These are phyloP conservation scores for Sebastes vulpes DNA, from an alignment of 2,797 vertebrate genomes.

Conservation along the genomic window DNA sequence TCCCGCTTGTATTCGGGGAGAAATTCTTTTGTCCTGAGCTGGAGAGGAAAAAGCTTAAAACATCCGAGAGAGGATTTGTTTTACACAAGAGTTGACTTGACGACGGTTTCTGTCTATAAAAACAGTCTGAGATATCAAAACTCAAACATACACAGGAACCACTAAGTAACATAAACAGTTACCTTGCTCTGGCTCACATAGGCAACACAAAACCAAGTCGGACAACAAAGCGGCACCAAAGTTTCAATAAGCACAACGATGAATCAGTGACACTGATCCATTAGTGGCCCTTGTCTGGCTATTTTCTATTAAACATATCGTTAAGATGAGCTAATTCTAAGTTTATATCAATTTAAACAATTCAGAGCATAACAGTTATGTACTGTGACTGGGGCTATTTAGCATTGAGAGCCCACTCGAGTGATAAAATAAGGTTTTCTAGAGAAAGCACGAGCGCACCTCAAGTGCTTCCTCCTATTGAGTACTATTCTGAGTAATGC, in stretches of 20 bases:
- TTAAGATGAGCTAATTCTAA: constrained; percentile 10
- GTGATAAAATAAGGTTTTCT: constrained; percentile 45
- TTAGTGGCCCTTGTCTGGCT: constrained; percentile 25
- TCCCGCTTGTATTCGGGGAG: constrained; percentile 2
- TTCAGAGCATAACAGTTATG: constrained; percentile 7
- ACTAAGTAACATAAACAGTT: constrained; percentile 67
- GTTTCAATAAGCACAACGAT: constrained; percentile 23
- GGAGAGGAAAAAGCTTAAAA: constrained; percentile 23
- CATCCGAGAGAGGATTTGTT: constrained; percentile 21
- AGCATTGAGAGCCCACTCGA: constrained; percentile 22
- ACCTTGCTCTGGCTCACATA: constrained; percentile 39
- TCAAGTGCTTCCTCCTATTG: constrained; percentile 76
- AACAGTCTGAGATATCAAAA: constrained; percentile 68
- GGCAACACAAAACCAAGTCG: constrained; percentile 48
- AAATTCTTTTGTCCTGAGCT: constrained; percentile 24
- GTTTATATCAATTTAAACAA: constrained; percentile 48
- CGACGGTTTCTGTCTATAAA: constrained; percentile 67
- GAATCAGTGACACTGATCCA: constrained; percentile 42
- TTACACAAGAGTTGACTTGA: constrained; percentile 61
- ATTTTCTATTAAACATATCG: constrained; percentile 42
- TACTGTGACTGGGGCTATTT: constrained; percentile 14
- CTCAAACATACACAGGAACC: constrained; percentile 62
- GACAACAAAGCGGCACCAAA: constrained; percentile 36
- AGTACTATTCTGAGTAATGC: constrained; percentile 66
- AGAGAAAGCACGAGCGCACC: constrained; percentile 55